Conservation (phyloP, 2,113 vertebrate species). For the Indicator indicator region DNA sequence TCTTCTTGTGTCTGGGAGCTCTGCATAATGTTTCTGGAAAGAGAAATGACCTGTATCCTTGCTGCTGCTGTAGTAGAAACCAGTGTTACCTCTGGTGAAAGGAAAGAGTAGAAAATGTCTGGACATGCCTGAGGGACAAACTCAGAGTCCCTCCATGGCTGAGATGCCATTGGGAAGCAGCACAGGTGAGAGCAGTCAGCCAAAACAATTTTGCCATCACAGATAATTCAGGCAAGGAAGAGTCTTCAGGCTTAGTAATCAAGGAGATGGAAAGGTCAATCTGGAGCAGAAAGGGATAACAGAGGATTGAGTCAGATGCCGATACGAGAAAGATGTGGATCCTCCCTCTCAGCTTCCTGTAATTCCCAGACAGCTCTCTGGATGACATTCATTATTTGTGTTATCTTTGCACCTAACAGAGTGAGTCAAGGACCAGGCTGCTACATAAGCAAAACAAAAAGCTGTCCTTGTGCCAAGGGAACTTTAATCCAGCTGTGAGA, state of each 20-base stretch:
- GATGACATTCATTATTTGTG: constrained; percentile 22
- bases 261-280: constrained; percentile 8
- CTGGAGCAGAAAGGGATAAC: background rate
- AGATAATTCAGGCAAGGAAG: background rate
- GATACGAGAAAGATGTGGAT: background rate
- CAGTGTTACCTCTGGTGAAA: background rate
- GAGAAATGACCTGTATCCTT: background rate
- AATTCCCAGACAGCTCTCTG: background rate
- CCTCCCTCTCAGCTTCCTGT: background rate
- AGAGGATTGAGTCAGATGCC: background rate
- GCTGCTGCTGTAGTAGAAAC: background rate
- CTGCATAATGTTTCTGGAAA: background rate
- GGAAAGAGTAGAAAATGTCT: background rate
- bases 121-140: background rate
- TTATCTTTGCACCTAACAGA: constrained; percentile 16
- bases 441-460: constrained; percentile 5
- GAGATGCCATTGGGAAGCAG: background rate
- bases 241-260: background rate
- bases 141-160: background rate
- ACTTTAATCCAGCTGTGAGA: background rate
- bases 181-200: background rate
- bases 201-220: background rate
- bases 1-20: background rate
- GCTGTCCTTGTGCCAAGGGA: background rate
- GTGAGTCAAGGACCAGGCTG: constrained; percentile 1